Conservation (phyloP, 2,888 invertebrate genomes). For the Hydropsyche betteni region DNA sequence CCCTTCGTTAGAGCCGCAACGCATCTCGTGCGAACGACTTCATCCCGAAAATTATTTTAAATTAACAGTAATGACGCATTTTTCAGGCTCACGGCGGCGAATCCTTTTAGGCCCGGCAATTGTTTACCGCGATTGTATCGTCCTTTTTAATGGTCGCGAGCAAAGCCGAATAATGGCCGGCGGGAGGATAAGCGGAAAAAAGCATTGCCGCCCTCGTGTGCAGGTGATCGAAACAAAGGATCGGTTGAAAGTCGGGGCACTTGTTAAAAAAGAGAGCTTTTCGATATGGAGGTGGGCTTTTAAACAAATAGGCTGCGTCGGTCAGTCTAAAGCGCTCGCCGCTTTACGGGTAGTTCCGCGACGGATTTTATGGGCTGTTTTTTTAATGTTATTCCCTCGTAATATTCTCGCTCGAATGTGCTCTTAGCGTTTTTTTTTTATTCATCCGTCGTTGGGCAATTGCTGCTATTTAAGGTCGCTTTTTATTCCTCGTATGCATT, state of each 20-base stretch:
- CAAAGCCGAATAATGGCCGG: conserved; percentile 48
- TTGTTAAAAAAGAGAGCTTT: conserved; percentile 44
- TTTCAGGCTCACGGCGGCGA: conserved; percentile 46
- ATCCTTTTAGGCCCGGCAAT: conserved; percentile 48
- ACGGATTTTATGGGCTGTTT: background rate
- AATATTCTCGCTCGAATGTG: too few species aligned
- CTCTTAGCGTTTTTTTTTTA: too few species aligned
- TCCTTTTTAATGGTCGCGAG: conserved; percentile 44
- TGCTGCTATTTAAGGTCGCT: conserved; percentile 8
- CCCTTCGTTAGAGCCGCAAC: background rate
- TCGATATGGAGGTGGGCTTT: conserved; percentile 19
- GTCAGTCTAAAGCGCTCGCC: too few species aligned
- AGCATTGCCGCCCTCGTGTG: conserved; percentile 44
- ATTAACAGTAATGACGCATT: conserved; percentile 51
- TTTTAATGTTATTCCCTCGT: conserved; percentile 5
- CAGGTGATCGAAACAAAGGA: conserved; percentile 50
- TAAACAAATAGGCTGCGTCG: conserved; percentile 1
- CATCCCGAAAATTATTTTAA: conserved; percentile 50
- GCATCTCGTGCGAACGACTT: conserved; percentile 42
- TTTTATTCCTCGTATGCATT: conserved; percentile 4
- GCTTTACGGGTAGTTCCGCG: too few species aligned
- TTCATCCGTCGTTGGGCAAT: background rate
- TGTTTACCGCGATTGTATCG: conserved; percentile 49
- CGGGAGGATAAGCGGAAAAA: conserved; percentile 41
- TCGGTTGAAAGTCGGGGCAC: conserved; percentile 45